Evolutionary conservation across 2,113 vertebrate genomes (phyloP), one percentile per base, ranked within the genome.

Genomic region (Nesoenas mayeri): DNA sequence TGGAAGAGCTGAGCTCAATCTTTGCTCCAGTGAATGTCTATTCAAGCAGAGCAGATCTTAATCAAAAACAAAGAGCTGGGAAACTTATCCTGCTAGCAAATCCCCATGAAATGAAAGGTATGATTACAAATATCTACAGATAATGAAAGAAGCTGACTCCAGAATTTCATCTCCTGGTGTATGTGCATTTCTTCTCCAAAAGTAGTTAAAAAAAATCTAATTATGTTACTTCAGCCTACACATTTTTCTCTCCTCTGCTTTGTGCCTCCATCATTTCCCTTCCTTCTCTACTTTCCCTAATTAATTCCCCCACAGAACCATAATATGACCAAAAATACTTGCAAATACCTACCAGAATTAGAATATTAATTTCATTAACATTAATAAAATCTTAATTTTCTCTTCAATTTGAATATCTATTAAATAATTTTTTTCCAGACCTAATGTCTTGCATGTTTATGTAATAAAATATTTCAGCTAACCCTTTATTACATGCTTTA

Each of bases 221-320:
- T 34, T 29, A 28, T 29, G 1, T 60, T 75, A 14, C 24, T 17
- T 61, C 22, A 79, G 6, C 12, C 7, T n/a, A 57, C 19, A 44
- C 2, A 36, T 15, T 86, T 61, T 85, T 85, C 14, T 79, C 19
- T 79, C 3, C 14, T 3, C 3, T 18, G 2, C 1, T 72, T 77
- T 60, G 3, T 1, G 1, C 5, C n/a, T 77, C 4, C 1, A 4
- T 32, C 5, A 26, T 62, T 89, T 86, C 9, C 5, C 4, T 81
- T 28, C 51, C 18, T 81, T 70, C 25, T 40, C 4, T 11, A 53
- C 12, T 61, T 80, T 91, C 19, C 6, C 6, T 51, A 42, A 72
- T 31, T 72, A 32, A 14, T 1, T 0, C 3, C 6, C 5, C 1
- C 10, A 4, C 3, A 7, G 32, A 86, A 89, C 38, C 5, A 42